Percentiles rank a stretch among this genome's conserved stretches.
These are phyloP conservation scores for Omphaloscelis lunosa DNA, from an alignment of 2,888 invertebrate species.

Conservation along the genomic window DNA sequence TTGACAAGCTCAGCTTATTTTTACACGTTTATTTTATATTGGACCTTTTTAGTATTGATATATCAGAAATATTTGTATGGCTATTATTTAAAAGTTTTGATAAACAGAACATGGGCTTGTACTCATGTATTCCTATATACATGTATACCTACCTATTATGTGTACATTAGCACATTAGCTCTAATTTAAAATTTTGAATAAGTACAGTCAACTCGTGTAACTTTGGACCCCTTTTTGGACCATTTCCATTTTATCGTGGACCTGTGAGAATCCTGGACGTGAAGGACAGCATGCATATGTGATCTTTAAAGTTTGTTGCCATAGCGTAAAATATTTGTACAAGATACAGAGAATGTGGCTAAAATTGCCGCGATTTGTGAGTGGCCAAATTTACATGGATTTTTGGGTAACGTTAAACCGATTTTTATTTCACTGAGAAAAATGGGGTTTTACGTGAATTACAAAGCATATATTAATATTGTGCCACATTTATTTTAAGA, in stretches of 20 bases:
- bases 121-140: constrained; percentile 37
- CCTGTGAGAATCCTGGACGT: neutral
- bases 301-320: neutral
- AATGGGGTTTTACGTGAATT: neutral
- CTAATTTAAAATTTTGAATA: constrained; percentile 21
- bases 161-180: constrained; percentile 16
- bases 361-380: neutral
- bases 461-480: neutral
- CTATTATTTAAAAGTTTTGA: constrained; percentile 60
- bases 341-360: neutral
- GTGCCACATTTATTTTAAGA: neutral
- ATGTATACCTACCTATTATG: constrained; percentile 15
- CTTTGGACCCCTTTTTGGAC: neutral
- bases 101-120: constrained; percentile 47
- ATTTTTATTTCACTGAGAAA: neutral
- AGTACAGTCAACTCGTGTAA: neutral
- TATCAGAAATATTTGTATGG: constrained; percentile 60
- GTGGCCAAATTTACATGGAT: neutral
- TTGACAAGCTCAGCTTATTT: constrained; percentile 69
- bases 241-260: neutral
- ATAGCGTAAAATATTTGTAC: neutral
- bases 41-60: constrained; percentile 65
- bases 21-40: constrained; percentile 66
- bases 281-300: neutral
- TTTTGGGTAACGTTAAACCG: neutral